A percentile compares a stretch with the other conserved stretches of the same genome.
Evolutionary conservation across 2,888 invertebrate genomes (phyloP).

Genomic region (Patella ulyssiponensis): DNA sequence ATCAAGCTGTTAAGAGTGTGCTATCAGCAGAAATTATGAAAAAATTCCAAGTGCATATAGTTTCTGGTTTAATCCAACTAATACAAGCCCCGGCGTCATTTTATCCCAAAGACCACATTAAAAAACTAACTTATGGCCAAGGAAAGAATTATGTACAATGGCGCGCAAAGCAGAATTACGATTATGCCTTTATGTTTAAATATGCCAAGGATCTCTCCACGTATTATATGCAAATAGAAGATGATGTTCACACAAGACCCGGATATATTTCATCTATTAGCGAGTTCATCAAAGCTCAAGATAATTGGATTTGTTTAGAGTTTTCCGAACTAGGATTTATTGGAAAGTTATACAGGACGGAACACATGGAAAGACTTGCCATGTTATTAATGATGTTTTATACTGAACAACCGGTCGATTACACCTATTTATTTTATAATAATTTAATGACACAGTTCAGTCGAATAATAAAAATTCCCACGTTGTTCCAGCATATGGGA

Average conservation of each 20-base stretch:
- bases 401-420: conserved; percentile 55
- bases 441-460: conserved; percentile 44
- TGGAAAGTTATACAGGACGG: conserved; percentile 53
- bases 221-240: conserved; percentile 72
- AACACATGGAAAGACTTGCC: conserved; percentile 35
- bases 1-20: conserved; percentile 50
- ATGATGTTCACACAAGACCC: conserved; percentile 67
- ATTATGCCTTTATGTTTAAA: conserved; percentile 70
- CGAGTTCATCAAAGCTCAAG: conserved; percentile 63
- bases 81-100: conserved; percentile 53
- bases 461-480: conserved; percentile 46
- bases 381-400: conserved; percentile 66
- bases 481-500: conserved; percentile 58
- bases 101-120: conserved; percentile 23
- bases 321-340: conserved; percentile 61
- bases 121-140: conserved; percentile 31
- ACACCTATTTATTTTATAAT: conserved; percentile 52
- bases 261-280: conserved; percentile 66
- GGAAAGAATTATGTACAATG: conserved; percentile 59
- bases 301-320: conserved; percentile 54
- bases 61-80: conserved; percentile 65
- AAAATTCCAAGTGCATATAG: conserved; percentile 41
- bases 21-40: conserved; percentile 43
- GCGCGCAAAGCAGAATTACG: conserved; percentile 72
- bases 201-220: conserved; percentile 65